A percentile compares a stretch with the other conserved stretches of the same genome.
These are phyloP conservation scores for Tapirus terrestris DNA, from an alignment of 2,113 vertebrate species.

Conservation along the genomic window DNA sequence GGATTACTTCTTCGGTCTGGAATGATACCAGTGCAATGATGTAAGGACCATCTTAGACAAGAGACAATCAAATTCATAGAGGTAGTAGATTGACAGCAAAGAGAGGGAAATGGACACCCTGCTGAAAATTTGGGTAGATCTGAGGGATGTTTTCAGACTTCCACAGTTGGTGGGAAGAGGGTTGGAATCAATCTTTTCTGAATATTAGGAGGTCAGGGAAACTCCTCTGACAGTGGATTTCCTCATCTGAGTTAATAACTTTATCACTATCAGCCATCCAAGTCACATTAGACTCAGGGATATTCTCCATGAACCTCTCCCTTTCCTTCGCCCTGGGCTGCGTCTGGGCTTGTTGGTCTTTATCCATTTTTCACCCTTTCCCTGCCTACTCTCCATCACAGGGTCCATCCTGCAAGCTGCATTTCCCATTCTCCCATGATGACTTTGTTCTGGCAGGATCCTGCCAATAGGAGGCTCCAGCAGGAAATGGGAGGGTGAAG, in stretches of 20 bases:
- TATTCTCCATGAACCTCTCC: accelerated
- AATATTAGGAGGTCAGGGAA: not conserved
- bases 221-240: not conserved
- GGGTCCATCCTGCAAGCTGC: no score
- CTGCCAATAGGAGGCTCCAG: accelerated
- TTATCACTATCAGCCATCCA: no score
- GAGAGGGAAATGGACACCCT: not conserved
- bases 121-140: not conserved
- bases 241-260: not conserved
- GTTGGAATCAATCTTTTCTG: not conserved
- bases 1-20: not conserved
- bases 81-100: not conserved
- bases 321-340: accelerated
- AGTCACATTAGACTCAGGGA: not conserved
- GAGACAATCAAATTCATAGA: not conserved
- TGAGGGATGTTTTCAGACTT: not conserved
- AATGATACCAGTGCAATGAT: not conserved
- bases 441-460: not conserved
- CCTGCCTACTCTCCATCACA: not conserved
- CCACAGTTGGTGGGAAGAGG: not conserved
- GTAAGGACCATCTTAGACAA: not conserved
- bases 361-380: no score
- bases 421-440: not conserved
- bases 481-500: accelerated
- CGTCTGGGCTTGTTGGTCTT: no score